Evolutionary conservation across 2,888 invertebrate genomes (phyloP), one percentile per base, ranked within the genome.

Genomic region (Brachyptera risi): DNA sequence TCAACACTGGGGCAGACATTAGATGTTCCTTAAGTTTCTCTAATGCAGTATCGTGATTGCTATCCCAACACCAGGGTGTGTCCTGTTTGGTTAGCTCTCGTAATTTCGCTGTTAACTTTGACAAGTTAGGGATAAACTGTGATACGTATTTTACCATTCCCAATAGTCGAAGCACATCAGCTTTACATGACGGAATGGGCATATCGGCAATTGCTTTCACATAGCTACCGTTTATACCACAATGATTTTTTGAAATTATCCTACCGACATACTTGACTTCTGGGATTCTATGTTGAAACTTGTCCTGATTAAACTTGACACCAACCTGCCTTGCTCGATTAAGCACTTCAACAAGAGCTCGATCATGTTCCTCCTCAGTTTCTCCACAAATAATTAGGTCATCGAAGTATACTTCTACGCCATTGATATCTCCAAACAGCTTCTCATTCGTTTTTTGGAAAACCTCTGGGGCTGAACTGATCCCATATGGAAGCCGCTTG

Each of bases 121-220:
- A 66, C n/a, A 68, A 62, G 57, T 68, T 68, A 40, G 65, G 65
- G 24, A 71, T 65, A 63, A 68, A 71, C 65, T 67, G 67, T 26
- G 65, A 50, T 3, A 69, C 59, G 66, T 70, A 70, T 19, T 67
- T 70, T 2, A 68, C 65, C 38, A 71, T 56, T 5, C 71, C 71
- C 23, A 71, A 63, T 44, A 72, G 67, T 57, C 65, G 65, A 54
- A 69, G 65, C 1, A 71, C 31, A 13, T 67, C 67, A 63, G 67
- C 65, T 56, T 67, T 68, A 50, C 65, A 67, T 49, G 61, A 66
- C 24, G 69, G 69, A 4, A 7, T 11, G 13, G 23, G 38, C 23
- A 60, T n/a, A 1, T 54, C 17, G 1, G 42, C 11, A 21, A 60
- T 38, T 1, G 49, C 38, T 27, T 26, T 27, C 11, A 56, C 54